These are phyloP conservation scores for Trypoxylus dichotomus DNA, from an alignment of 1,140 invertebrate genomes.

Conservation along the genomic window DNA sequence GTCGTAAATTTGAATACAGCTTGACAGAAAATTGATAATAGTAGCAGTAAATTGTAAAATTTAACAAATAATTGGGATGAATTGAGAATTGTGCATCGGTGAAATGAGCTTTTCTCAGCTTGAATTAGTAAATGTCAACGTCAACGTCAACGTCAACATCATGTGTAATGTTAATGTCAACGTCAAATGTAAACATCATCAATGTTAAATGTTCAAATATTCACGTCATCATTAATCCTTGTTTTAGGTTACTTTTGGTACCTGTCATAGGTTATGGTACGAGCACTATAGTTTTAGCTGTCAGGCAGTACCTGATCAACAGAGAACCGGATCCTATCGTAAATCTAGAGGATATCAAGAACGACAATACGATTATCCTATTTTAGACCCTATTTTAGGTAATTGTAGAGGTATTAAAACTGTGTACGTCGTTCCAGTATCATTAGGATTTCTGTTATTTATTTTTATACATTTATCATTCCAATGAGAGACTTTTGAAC, in stretches of 20 bases:
- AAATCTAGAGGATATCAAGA: not conserved
- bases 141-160: too few relatives aligned
- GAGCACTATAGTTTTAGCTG: not conserved
- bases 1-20: too few relatives aligned
- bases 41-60: too few relatives aligned
- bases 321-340: not conserved
- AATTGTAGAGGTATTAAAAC: not conserved
- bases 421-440: not conserved
- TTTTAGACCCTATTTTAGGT: not conserved
- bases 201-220: not conserved
- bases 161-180: too few relatives aligned
- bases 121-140: too few relatives aligned
- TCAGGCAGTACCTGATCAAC: not conserved
- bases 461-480: not conserved
- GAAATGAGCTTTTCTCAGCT: too few relatives aligned
- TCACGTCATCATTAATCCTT: not conserved
- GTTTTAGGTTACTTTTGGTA: not conserved
- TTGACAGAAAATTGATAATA: too few relatives aligned
- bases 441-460: not conserved
- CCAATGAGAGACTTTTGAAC: too few relatives aligned
- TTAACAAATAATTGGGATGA: too few relatives aligned
- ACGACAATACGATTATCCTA: not conserved
- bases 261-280: not conserved
- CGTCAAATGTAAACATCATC: not conserved
- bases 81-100: too few relatives aligned